Base-by-base conservation (phyloP, 2,113 vertebrate genomes). In the Plecturocebus donacophilus region DNA sequence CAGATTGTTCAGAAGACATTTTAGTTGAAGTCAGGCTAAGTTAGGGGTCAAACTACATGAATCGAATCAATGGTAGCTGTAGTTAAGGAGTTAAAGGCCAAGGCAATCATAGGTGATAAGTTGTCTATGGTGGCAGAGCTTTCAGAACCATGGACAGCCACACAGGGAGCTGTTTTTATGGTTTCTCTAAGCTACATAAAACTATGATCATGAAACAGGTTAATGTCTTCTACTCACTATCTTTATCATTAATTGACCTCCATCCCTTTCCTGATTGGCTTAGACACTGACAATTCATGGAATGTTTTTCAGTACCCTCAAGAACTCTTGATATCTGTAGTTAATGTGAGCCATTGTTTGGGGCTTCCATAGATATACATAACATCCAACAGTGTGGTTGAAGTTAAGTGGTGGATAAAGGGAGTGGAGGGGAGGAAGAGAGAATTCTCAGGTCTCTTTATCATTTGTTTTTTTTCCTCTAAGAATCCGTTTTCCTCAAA, bases 131-230 rank as follows among this genome's bases (percentile, higher is more conserved):
- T 66, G 17, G 35, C 42, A 56, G 58, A 91, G 75, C 32, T 75
- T 79, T 91, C 61, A 96, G 89, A 6, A 93, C 47, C 68, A 68
- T 0, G 66, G 91, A 97, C 16, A 94, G 71, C 88, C 87, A 64
- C 68, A 81, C 20, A 27, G 80, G 88, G 47, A 75, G 6, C 73
- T 16, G 2, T n/a, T 80, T 56, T 87, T 21, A 21, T 49, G 66
- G 0, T 83, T 95, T 16, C 23, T 21, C 17, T 64, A 76, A 79
- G 23, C 79, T 56, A 56, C 79, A 54, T 61, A 64, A 91, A 84
- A 64, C 42, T 75, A 3, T 58, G 75, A 35, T 32, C n/a, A 38
- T n/a, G 25, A 64, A 66, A 64, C 20, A 75, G 38, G 16, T 84
- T 90, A 58, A 45, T 42, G 49, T 61, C 25, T 19, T 75, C 54